Base-by-base conservation (phyloP, 2,113 vertebrate species). In the Oceanites oceanicus region DNA sequence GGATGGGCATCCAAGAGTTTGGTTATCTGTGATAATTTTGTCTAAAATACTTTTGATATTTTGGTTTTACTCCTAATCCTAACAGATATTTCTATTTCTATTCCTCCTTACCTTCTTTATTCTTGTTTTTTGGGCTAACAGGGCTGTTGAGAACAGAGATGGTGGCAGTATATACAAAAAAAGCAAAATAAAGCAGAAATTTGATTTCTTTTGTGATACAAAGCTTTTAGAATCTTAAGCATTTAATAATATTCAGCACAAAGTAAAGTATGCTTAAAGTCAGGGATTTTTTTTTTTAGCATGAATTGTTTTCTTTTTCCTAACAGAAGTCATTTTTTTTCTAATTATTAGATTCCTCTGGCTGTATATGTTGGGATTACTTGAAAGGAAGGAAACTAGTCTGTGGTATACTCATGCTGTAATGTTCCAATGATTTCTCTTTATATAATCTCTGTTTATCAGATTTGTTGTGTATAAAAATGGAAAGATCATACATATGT, bases 391-490 rank as follows among this genome's bases (percentile, higher is more conserved):
- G 68, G 36, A 70, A 92, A 88, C 45, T 72, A 25, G 30, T 87
- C 86, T 95, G 49, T 87, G 66, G 70, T 72, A 5, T 32, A 22
- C 61, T 89, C 62, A 17, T 30, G 40, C 56, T 66, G 58, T 92
- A 96, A 92, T 87, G 47, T 65, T 92, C 53, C 73, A 70, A 61
- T 0, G 0, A 87, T 76, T 91, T 92, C 53, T 90, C n/a, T 95
- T 91, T 85, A 73, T 87, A 91, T 96, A 97, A 97, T 97, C 97
- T 92, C 79, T 92, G 80, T 97, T 96, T 92, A 97, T 95, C 95
- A 95, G 97, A 95, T 97, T 94, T 96, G 71, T 36, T 93, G 86
- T 82, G 77, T 91, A 92, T 82, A 97, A 97, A 97, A 97, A 94
- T 47, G 77, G 95, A 96, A 95, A 88, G 89, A 95, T 95, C 91